phyloP scores from a whole-genome alignment of 2,797 vertebrate species.

The Parauchenoglanis punctatus region DNA sequence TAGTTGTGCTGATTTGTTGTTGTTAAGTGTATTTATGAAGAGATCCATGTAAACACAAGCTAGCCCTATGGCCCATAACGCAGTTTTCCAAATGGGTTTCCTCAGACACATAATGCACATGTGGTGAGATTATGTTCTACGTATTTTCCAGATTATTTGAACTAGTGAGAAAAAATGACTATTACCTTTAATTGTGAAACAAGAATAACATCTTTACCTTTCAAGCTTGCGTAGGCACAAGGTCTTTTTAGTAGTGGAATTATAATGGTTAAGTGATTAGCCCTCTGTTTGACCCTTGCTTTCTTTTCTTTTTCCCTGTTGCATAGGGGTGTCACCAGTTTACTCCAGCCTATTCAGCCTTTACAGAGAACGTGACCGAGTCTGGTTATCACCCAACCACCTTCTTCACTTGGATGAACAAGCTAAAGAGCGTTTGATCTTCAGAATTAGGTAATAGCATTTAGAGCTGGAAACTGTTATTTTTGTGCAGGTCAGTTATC shows the following conservation, averaged over 20 bases:
- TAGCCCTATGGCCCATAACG: background rate
- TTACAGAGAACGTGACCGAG: slow-evolving; percentile 85
- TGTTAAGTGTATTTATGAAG: background rate
- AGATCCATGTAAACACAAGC: background rate
- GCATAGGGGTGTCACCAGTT: slow-evolving; percentile 82
- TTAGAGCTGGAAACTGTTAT: background rate
- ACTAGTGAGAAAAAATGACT: background rate
- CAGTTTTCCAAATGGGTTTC: background rate
- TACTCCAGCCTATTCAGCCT: slow-evolving; percentile 89
- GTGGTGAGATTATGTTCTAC: background rate
- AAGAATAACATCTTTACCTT: background rate
- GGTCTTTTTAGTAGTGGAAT: slow-evolving; percentile 29
- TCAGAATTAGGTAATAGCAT: slow-evolving; percentile 84
- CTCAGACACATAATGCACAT: background rate
- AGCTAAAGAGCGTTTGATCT: slow-evolving; percentile 77
- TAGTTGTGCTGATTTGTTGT: background rate
- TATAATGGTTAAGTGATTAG: slow-evolving; percentile 9
- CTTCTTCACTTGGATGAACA: slow-evolving; percentile 84
- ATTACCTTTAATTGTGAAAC: background rate
- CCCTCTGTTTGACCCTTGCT: background rate
- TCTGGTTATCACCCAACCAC: slow-evolving; percentile 93
- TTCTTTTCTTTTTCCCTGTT: background rate
- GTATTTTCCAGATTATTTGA: background rate
- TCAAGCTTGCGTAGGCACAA: background rate
- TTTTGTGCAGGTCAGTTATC: background rate